phyloP scores from a whole-genome alignment of 2,113 vertebrate species.

The Seriola aureovittata region DNA sequence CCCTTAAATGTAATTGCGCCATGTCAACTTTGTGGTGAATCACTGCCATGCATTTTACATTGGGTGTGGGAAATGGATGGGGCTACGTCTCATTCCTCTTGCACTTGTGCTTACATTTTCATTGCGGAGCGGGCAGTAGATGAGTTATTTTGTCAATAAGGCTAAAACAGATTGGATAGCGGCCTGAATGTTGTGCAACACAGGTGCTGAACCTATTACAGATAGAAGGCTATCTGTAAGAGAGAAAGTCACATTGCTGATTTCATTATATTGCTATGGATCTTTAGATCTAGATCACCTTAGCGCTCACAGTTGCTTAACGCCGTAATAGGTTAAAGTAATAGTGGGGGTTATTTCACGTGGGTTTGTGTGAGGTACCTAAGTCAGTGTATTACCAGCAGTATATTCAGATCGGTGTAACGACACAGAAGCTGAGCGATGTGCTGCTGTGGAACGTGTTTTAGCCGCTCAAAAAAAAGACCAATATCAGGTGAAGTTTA shows the following conservation, averaged over 20 bases:
- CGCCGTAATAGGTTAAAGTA: not conserved
- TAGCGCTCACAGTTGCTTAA: not conserved
- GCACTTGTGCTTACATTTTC: constrained; percentile 50
- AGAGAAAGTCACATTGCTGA: not conserved
- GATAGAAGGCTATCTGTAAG: not conserved
- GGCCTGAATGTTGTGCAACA: constrained; percentile 40
- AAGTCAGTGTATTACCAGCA: too few species aligned
- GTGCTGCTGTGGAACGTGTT: too few species aligned
- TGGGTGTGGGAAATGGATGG: constrained; percentile 47
- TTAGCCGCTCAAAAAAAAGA: too few species aligned
- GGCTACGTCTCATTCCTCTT: constrained; percentile 23
- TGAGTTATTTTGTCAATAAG: constrained; percentile 64
- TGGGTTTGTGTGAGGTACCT: too few species aligned
- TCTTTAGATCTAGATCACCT: not conserved
- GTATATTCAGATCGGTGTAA: too few species aligned
- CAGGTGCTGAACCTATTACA: constrained; percentile 20
- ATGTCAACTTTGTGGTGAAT: constrained; percentile 39
- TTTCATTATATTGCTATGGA: constrained; percentile 17
- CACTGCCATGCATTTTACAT: constrained; percentile 48
- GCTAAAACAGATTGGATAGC: constrained; percentile 42
- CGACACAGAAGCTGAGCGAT: too few species aligned
- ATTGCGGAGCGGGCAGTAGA: constrained; percentile 47
- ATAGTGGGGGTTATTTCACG: too few species aligned
- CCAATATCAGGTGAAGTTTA: too few species aligned
- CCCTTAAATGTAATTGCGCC: constrained; percentile 59